Evolutionary conservation across 2,113 vertebrate genomes (phyloP).

Genomic region (Charina bottae): DNA sequence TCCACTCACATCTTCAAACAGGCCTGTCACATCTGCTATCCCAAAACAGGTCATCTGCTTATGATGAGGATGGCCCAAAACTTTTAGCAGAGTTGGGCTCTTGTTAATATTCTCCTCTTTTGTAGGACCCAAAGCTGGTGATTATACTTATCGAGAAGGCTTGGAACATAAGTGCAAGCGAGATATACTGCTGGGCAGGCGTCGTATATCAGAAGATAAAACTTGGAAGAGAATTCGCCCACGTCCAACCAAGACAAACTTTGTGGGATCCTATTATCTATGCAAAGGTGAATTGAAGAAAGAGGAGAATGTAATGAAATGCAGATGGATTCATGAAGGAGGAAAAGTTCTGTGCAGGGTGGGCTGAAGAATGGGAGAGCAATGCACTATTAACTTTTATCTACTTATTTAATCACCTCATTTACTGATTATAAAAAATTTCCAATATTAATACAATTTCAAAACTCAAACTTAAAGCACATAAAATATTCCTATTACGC

Average conservation of each 20-base stretch:
- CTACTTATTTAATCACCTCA: neutral
- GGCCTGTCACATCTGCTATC: conserved; percentile 89
- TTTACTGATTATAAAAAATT: neutral
- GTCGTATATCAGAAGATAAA: conserved; percentile 78
- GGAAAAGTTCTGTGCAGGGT: neutral
- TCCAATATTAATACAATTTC: neutral
- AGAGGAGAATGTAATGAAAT: accelerated
- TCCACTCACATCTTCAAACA: conserved; percentile 90
- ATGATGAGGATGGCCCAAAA: conserved; percentile 11
- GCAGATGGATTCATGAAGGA: neutral
- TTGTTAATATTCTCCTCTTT: neutral
- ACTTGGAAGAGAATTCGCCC: conserved; percentile 90
- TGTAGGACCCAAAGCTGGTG: conserved; percentile 81
- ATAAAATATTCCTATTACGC: neutral
- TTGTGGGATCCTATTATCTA: conserved; percentile 86
- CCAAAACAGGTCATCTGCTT: conserved; percentile 85
- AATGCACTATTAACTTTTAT: neutral
- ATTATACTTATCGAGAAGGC: conserved; percentile 85
- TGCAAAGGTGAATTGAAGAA: conserved; percentile 84
- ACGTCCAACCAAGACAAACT: conserved; percentile 82
- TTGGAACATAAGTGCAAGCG: conserved; percentile 86
- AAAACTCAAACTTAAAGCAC: neutral
- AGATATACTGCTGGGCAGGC: conserved; percentile 85
- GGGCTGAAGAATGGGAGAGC: neutral
- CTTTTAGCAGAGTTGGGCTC: accelerated